Percentiles rank a stretch among this genome's conserved stretches.
phyloP scores from a whole-genome alignment of 2,888 invertebrate species.

The Abrostola tripartita region DNA sequence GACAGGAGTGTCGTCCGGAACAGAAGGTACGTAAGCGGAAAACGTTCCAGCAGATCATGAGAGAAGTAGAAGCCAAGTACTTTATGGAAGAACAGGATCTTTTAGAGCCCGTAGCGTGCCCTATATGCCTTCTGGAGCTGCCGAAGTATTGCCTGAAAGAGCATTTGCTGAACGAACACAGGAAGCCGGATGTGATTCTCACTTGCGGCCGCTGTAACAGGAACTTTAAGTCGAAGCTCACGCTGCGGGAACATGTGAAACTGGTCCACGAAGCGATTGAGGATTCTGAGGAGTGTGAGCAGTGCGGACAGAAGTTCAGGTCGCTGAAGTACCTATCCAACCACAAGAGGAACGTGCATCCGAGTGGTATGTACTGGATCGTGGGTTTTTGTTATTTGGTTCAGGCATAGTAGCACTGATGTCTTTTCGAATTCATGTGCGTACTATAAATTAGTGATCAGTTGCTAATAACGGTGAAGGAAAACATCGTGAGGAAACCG shows the following conservation, averaged over 20 bases:
- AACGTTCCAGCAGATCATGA: conserved; percentile 58
- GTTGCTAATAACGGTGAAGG: too few species aligned
- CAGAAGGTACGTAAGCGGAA: conserved; percentile 54
- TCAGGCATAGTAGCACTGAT: too few species aligned
- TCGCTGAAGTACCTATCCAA: conserved; percentile 64
- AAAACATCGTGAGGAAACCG: too few species aligned
- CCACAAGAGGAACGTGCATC: conserved; percentile 69
- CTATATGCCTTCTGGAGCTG: conserved; percentile 60
- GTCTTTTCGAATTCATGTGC: too few species aligned
- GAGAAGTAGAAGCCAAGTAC: conserved; percentile 50
- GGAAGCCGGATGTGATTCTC: conserved; percentile 50
- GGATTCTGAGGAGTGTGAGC: conserved; percentile 62
- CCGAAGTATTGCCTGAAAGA: conserved; percentile 58
- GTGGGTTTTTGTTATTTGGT: too few species aligned
- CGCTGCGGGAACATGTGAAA: conserved; percentile 63
- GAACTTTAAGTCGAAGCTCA: conserved; percentile 62
- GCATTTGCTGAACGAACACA: conserved; percentile 60
- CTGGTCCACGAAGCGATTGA: conserved; percentile 65
- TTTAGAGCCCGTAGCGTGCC: conserved; percentile 48
- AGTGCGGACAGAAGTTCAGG: conserved; percentile 66
- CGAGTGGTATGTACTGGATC: conserved; percentile 53
- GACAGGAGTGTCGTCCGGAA: conserved; percentile 54
- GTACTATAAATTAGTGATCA: too few species aligned
- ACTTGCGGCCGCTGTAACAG: conserved; percentile 59
- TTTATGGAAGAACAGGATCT: conserved; percentile 44